phyloP scores from a whole-genome alignment of 2,888 invertebrate genomes.

The Diaprepes abbreviatus region DNA sequence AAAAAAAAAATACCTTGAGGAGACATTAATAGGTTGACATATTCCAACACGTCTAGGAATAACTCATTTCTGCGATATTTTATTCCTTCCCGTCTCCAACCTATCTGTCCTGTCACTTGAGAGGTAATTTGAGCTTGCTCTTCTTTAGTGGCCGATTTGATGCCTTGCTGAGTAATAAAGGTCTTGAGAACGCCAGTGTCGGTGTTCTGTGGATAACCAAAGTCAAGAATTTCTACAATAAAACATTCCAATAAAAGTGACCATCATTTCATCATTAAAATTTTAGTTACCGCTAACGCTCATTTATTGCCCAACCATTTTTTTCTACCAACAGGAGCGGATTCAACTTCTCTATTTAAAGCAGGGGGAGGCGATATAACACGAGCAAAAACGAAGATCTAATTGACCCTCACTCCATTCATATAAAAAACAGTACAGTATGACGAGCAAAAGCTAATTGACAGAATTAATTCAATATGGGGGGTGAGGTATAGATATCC shows the following conservation, averaged over 20 bases:
- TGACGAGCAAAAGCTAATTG: too few species aligned
- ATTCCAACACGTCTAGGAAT: conserved; percentile 98
- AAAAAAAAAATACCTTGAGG: conserved; percentile 99
- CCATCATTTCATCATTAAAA: neutral
- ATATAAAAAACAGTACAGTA: too few species aligned
- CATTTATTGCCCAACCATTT: too few species aligned
- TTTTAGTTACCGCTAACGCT: too few species aligned
- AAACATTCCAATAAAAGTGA: too few species aligned
- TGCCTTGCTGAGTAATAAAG: conserved; percentile 99
- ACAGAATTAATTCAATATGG: too few species aligned
- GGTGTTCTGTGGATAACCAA: conserved; percentile 99
- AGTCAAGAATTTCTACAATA: conserved; percentile 93
- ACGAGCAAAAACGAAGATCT: too few species aligned
- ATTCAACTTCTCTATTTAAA: too few species aligned
- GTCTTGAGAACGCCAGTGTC: conserved; percentile 99
- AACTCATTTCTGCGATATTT: conserved; percentile 99
- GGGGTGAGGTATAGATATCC: too few species aligned
- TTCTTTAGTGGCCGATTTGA: conserved; percentile 98
- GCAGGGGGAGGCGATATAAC: too few species aligned
- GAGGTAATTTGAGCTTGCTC: conserved; percentile 82
- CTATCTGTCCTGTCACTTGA: conserved; percentile 90
- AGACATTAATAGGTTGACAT: conserved; percentile 99
- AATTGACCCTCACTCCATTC: too few species aligned
- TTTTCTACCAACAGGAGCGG: too few species aligned
- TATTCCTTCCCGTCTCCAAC: conserved; percentile 99